phyloP scores from a whole-genome alignment of 1,140 invertebrate species.

The Plectrocnemia conspersa region DNA sequence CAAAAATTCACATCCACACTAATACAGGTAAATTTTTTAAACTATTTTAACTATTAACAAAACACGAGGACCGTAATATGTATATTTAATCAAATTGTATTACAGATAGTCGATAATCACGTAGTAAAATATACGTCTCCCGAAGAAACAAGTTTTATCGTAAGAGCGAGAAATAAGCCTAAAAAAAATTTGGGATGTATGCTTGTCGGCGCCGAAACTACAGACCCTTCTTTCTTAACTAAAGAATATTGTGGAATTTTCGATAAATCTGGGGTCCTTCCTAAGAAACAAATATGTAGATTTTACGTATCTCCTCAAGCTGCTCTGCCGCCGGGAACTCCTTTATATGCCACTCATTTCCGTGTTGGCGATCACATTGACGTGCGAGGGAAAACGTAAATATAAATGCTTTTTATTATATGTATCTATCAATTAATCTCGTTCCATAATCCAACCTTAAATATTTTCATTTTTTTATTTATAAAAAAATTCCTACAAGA shows the following conservation, averaged over 20 bases:
- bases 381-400: slow-evolving; percentile 87
- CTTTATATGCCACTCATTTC: slow-evolving; percentile 85
- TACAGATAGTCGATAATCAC: slow-evolving; percentile 89
- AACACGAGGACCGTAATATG: too few relatives aligned
- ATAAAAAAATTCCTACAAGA: neutral
- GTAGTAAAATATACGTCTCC: slow-evolving; percentile 88
- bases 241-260: slow-evolving; percentile 89
- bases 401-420: slow-evolving; percentile 33
- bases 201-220: slow-evolving; percentile 84
- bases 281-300: slow-evolving; percentile 76
- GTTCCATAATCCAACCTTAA: neutral
- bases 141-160: slow-evolving; percentile 57
- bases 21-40: slow-evolving; percentile 64
- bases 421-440: neutral
- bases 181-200: slow-evolving; percentile 64
- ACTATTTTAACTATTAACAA: neutral
- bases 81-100: neutral
- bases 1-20: slow-evolving; percentile 72
- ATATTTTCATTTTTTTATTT: neutral
- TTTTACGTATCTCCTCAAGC: slow-evolving; percentile 87
- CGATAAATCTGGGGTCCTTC: slow-evolving; percentile 77
- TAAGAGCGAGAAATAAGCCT: slow-evolving; percentile 36
- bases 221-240: slow-evolving; percentile 81
- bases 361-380: slow-evolving; percentile 88
- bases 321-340: slow-evolving; percentile 82